Base-by-base conservation (phyloP, 2,797 vertebrate species). In the Poeciliopsis paucimaculata region DNA sequence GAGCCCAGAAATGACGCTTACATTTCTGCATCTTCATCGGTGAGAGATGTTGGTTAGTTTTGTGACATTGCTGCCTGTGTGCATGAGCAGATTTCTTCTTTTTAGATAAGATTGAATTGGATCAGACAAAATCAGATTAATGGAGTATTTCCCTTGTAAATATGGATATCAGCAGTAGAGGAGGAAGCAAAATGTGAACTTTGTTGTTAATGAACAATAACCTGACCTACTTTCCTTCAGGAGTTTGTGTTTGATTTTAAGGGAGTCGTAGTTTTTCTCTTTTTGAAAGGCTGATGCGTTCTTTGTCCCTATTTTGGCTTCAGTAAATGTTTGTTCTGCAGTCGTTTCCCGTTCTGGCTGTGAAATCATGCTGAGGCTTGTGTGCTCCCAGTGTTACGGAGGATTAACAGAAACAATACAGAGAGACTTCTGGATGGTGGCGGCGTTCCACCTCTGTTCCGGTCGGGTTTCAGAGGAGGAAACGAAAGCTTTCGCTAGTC, bases 401-500 rank as follows among this genome's bases (percentile, higher is more conserved):
- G 72, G 72, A 64, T 84, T 76, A 43, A 76, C 79, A 76, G 20
- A 72, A 43, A 80, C 45, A 81, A 71, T 34, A 74, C 78, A 57
- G 23, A 78, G 74, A 90, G 60, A 77, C 77, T 90, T 92, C 85
- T 92, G 84, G 89, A 89, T 75, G 77, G 49, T 82, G 78, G 64
- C 75, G 2, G 16, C 7, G 23, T 60, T 43, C 83, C 23, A 76
- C 90, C 84, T 83, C 73, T 62, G 76, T 43, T 87, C 73, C 77
- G 31, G 74, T 76, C 41, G 46, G 84, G 81, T 62, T 86, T 26
- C 72, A 77, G 79, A 86, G 82, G 75, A 18, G 20, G 36, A 23
- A 39, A 36, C 34, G 31, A 78, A 34, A 74, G 28, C 53, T 34
- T 86, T 83, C 8, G 23, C 83, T 76, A 79, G 82, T 92, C 84